Base-by-base conservation (phyloP, 2,113 vertebrate genomes). In the Tamias sibiricus region DNA sequence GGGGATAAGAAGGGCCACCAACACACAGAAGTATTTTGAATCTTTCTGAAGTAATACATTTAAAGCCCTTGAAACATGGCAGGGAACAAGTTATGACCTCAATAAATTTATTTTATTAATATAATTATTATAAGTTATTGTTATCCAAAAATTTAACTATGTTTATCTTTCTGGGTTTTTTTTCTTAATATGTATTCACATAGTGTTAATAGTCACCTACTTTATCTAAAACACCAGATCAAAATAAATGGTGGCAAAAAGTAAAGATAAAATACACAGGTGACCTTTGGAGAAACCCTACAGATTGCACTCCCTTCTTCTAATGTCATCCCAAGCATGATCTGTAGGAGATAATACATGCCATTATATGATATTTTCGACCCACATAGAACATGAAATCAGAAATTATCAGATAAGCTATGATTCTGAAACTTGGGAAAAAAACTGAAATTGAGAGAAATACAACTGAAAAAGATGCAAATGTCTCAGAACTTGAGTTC, bases 401-500 rank as follows among this genome's bases (percentile, higher is more conserved):
- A 42, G 20, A 42, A 91, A 71, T 28, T 81, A 4, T 57, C 87
- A 49, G 68, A 91, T 64, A 81, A 89, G 24, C 22, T 91, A 57
- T 81, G 54, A 92, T 68, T 76, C 44, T 54, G 20, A 42, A 88
- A 75, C 32, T 81, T 57, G 87, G 66, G 59, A 86, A 64, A 81
- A 87, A 92, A 95, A 57, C 30, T 40, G 2, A 52, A 84, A 91
- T 14, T 84, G 44, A 94, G 47, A 94, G 26, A 87, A 93, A 85
- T 49, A 81, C 20, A 92, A 42, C 4, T 59, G 40, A 97, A 96
- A 84, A 40, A 76, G 8, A 81, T 85, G n/a, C 32, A 90, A 76
- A 94, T 44, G 11, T 83, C 86, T 94, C 81, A 95, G 59, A 97
- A 95, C n/a, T 87, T 95, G 72, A 95, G 72, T 47, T 68, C 52